These are phyloP conservation scores for Spialia ferax DNA, from an alignment of 2,888 invertebrate species.

Conservation along the genomic window DNA sequence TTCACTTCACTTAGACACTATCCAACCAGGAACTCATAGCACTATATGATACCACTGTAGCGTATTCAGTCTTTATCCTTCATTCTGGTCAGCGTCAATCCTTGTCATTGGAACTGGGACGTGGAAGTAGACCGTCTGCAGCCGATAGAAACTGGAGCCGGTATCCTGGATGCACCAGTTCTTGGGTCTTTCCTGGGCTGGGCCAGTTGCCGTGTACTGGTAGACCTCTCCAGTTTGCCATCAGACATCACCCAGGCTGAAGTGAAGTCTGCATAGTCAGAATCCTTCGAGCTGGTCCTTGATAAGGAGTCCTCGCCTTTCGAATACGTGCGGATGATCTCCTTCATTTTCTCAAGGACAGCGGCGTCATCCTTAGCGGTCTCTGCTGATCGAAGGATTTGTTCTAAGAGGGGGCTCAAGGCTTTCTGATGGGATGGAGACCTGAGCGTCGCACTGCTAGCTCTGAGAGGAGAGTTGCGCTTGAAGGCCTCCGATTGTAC, in stretches of 20 bases:
- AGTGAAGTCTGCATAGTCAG: constrained; percentile 89
- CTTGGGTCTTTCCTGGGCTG: constrained; percentile 79
- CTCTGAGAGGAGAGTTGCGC: constrained; percentile 81
- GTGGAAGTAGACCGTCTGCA: constrained; percentile 80
- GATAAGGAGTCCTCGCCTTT: constrained; percentile 79
- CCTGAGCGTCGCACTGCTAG: constrained; percentile 77
- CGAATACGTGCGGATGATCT: constrained; percentile 82
- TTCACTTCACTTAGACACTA: not conserved
- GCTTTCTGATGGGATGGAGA: constrained; percentile 88
- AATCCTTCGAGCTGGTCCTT: constrained; percentile 83
- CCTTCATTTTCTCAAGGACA: constrained; percentile 92
- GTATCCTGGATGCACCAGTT: constrained; percentile 77
- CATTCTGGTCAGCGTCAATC: constrained; percentile 44
- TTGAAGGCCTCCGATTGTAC: constrained; percentile 77
- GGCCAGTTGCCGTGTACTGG: constrained; percentile 82
- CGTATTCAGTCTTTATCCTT: constrained; percentile 51
- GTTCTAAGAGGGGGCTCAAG: constrained; percentile 89
- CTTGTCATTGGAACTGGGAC: constrained; percentile 77
- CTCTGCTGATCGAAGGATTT: constrained; percentile 90
- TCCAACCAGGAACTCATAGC: constrained; percentile 30
- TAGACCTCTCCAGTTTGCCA: constrained; percentile 88
- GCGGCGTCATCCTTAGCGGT: constrained; percentile 91
- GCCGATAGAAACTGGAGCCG: constrained; percentile 77
- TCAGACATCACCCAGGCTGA: constrained; percentile 91
- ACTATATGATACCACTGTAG: constrained; percentile 27